Conservation (phyloP, 2,888 invertebrate genomes). For the Saturnia japonica region DNA sequence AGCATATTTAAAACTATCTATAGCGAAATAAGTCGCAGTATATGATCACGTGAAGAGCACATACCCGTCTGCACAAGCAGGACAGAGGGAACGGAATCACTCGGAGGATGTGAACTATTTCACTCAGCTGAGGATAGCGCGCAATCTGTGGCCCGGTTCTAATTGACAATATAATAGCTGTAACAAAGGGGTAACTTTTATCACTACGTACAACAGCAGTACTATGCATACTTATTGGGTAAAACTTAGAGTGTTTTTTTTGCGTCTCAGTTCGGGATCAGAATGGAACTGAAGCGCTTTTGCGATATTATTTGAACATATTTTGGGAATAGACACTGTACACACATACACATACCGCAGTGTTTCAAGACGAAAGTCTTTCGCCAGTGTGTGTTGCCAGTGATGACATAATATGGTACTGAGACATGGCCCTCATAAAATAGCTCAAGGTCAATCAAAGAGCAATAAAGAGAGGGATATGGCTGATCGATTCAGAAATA, state of each 20-base stretch:
- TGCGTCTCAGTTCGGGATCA: not conserved
- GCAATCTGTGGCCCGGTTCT: constrained; percentile 27
- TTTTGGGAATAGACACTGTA: too few species aligned
- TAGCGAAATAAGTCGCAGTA: constrained; percentile 20
- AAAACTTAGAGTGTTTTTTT: not conserved
- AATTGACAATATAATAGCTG: constrained; percentile 9
- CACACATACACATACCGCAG: too few species aligned
- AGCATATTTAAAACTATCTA: constrained; percentile 11
- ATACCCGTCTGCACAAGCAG: constrained; percentile 38
- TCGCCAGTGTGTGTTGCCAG: too few species aligned
- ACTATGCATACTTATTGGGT: not conserved
- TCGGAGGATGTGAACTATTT: constrained; percentile 69
- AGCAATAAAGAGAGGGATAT: too few species aligned
- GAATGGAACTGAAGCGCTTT: not conserved
- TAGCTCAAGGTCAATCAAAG: too few species aligned
- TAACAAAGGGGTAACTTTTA: not conserved
- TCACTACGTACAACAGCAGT: not conserved
- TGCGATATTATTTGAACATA: not conserved
- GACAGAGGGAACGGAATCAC: constrained; percentile 48
- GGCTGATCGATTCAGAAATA: too few species aligned
- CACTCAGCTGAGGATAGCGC: constrained; percentile 46
- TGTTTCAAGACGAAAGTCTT: too few species aligned
- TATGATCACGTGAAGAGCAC: constrained; percentile 31
- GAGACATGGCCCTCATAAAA: too few species aligned
- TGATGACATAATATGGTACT: too few species aligned